Conservation (phyloP, 2,888 invertebrate species). For the Galerucella nymphaeae region DNA sequence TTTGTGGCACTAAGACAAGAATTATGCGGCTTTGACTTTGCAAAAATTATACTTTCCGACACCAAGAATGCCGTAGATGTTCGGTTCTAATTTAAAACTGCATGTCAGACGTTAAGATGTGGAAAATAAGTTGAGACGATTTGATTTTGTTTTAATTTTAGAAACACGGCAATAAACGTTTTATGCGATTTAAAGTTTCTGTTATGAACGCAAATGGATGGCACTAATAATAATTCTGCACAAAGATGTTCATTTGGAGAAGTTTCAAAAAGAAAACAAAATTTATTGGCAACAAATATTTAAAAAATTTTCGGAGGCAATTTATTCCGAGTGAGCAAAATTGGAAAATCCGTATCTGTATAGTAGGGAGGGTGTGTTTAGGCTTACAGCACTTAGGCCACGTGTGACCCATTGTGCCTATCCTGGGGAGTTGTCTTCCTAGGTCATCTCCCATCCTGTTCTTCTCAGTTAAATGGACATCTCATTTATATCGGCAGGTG, state of each 20-base stretch:
- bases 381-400: too few species aligned
- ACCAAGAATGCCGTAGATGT: slow-evolving; percentile 5
- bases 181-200: slow-evolving; percentile 3
- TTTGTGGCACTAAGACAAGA: slow-evolving; percentile 15
- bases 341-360: too few species aligned
- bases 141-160: slow-evolving; percentile 9
- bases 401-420: too few species aligned
- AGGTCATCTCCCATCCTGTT: too few species aligned
- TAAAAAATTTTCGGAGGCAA: too few species aligned
- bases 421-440: too few species aligned
- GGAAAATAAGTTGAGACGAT: neutral
- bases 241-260: neutral
- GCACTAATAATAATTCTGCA: neutral
- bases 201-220: slow-evolving; percentile 4
- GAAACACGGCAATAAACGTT: slow-evolving; percentile 12
- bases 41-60: slow-evolving; percentile 19
- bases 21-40: slow-evolving; percentile 9
- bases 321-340: too few species aligned
- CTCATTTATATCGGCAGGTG: too few species aligned
- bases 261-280: neutral
- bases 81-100: slow-evolving; percentile 2
- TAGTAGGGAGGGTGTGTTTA: too few species aligned
- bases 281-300: neutral
- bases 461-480: too few species aligned
- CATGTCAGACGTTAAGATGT: slow-evolving; percentile 2